A percentile compares a stretch with the other conserved stretches of the same genome.
Evolutionary conservation across 2,113 vertebrate genomes (phyloP).

Genomic region (Empidonax traillii): DNA sequence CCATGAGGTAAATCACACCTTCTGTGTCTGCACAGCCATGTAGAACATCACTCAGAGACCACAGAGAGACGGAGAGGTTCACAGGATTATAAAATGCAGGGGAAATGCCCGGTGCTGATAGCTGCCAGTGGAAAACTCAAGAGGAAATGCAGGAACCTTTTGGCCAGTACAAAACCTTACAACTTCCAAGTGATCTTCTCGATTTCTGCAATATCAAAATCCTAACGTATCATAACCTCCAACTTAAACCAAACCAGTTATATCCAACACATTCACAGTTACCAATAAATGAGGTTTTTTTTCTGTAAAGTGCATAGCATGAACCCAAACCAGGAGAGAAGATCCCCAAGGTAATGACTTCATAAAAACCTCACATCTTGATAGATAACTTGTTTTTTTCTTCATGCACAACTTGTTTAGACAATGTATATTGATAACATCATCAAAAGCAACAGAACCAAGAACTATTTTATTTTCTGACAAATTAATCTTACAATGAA

Average conservation of each 20-base stretch:
- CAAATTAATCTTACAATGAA: background rate
- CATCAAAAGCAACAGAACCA: background rate
- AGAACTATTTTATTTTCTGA: slow-evolving; percentile 3
- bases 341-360: background rate
- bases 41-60: background rate
- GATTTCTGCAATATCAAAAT: background rate
- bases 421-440: background rate
- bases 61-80: background rate
- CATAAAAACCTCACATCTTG: background rate
- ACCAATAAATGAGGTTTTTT: background rate
- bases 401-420: background rate
- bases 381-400: background rate
- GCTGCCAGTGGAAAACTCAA: background rate
- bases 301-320: background rate
- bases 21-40: background rate
- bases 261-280: background rate
- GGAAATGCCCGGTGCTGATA: background rate
- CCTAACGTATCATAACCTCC: background rate
- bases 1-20: background rate
- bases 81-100: background rate
- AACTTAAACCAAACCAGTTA: background rate
- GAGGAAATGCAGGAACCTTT: background rate
- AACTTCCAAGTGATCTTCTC: background rate
- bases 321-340: background rate
- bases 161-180: background rate